Base-by-base conservation (phyloP, 2,113 vertebrate genomes). In the Lamprotornis superbus region DNA sequence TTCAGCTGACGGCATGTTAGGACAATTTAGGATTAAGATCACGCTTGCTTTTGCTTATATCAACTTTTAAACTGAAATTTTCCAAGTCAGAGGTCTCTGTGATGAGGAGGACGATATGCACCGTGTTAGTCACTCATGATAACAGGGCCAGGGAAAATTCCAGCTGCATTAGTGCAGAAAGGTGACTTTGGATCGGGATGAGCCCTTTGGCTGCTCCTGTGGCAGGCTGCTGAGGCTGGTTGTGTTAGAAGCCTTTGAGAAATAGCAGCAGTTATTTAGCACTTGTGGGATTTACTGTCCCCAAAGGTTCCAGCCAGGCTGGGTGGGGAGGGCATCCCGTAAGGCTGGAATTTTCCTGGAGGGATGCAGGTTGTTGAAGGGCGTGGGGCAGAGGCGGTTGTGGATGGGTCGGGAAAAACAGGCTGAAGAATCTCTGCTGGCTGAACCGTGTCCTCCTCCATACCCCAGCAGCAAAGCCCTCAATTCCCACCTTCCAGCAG, bases 121-220 rank as follows among this genome's bases (percentile, higher is more conserved):
- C 22, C 0, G 0, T 20, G 9, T 89, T 56, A 35, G 87, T 87
- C 81, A 15, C 20, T 90, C 40, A 52, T 57, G 68, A 53, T 85
- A 87, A 35, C 19, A 17, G 33, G 30, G 30, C 70, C 70, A 71
- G 85, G 77, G 74, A 50, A 67, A 89, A 63, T 81, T 59, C 74
- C 69, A 55, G 4, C 52, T 2, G 14, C 57, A 7, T 53, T 57
- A 65, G 55, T 80, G 86, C 68, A 78, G 89, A 83, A 90, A 86
- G 86, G 92, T 89, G 85, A 61, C 92, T 92, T 96, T 93, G 94
- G 75, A 57, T 67, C 2, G 1, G 63, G 79, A 70, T 42, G 59
- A 88, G 22, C 50, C 55, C 56, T 77, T 74, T 83, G 71, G 79
- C 59, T 67, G 37, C 61, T 85, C 37, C 44, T 0, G 3, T 42